Evolutionary conservation across 2,797 vertebrate genomes (phyloP).

Genomic region (Ambastaia sidthimunki): DNA sequence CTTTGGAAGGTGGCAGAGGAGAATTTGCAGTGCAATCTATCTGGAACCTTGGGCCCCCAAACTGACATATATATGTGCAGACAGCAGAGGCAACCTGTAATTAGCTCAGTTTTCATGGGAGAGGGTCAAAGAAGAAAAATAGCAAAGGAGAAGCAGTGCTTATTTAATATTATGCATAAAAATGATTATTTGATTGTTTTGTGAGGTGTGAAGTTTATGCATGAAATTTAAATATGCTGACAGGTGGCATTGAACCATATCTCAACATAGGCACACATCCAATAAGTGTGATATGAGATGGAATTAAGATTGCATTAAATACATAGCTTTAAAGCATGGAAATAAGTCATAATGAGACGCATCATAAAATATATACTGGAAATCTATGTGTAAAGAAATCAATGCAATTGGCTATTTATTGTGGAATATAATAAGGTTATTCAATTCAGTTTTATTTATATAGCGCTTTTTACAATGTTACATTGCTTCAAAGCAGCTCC

Average conservation of each 20-base stretch:
- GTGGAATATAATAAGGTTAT: not conserved
- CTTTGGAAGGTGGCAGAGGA: conserved; percentile 61
- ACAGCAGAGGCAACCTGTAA: conserved; percentile 23
- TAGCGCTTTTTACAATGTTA: no score
- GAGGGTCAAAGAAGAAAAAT: conserved; percentile 12
- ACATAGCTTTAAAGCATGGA: not conserved
- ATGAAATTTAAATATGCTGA: conserved; percentile 28
- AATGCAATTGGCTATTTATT: not conserved
- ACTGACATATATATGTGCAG: conserved; percentile 26
- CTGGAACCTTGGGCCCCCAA: conserved; percentile 31
- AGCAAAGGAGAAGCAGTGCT: not conserved
- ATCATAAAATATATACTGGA: not conserved
- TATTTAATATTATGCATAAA: conserved; percentile 21
- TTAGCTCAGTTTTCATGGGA: conserved; percentile 29
- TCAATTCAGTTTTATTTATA: no score
- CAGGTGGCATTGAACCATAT: conserved; percentile 7
- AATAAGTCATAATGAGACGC: not conserved
- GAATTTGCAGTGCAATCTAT: conserved; percentile 65
- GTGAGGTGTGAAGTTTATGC: conserved; percentile 6
- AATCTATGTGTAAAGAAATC: not conserved
- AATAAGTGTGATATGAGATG: conserved; percentile 40
- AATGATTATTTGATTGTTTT: conserved; percentile 13
- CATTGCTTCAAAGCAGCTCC: no score
- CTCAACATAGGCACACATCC: conserved; percentile 15
- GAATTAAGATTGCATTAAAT: conserved; percentile 32